Conservation (phyloP, 2,888 invertebrate genomes). For the Tanypteryx hageni region DNA sequence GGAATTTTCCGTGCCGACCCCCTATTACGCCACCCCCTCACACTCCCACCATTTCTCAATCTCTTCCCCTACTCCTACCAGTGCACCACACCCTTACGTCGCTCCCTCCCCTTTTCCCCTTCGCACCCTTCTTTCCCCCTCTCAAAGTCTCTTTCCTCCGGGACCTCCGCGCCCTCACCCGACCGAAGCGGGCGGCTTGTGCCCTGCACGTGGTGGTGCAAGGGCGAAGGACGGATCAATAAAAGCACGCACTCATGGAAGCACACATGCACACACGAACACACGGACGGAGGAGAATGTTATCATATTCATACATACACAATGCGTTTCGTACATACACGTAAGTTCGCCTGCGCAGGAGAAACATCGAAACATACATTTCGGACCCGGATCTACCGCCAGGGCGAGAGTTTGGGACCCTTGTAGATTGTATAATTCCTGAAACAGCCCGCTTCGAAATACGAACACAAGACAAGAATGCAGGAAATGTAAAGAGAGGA, state of each 20-base stretch:
- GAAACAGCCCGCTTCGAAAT: too few species aligned
- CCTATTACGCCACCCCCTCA: background rate
- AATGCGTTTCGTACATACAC: background rate
- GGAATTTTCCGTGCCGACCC: constrained; percentile 41
- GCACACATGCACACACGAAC: constrained; percentile 29
- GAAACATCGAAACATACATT: background rate
- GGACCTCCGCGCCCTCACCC: background rate
- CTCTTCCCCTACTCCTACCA: background rate
- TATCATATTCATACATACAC: too few species aligned
- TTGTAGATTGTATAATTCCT: too few species aligned
- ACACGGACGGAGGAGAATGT: background rate
- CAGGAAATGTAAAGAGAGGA: too few species aligned
- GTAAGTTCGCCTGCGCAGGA: background rate
- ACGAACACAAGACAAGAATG: too few species aligned
- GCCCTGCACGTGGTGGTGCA: constrained; percentile 56
- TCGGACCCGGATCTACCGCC: too few species aligned
- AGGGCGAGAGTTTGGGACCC: too few species aligned
- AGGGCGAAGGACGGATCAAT: constrained; percentile 49
- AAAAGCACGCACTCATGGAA: constrained; percentile 60
- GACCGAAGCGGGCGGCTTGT: background rate
- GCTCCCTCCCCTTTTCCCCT: background rate
- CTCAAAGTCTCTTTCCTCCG: background rate
- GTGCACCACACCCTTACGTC: background rate
- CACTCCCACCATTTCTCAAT: background rate
- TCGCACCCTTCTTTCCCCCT: background rate